Evolutionary conservation across 2,888 invertebrate genomes (phyloP).

Genomic region (Saturnia pavonia): DNA sequence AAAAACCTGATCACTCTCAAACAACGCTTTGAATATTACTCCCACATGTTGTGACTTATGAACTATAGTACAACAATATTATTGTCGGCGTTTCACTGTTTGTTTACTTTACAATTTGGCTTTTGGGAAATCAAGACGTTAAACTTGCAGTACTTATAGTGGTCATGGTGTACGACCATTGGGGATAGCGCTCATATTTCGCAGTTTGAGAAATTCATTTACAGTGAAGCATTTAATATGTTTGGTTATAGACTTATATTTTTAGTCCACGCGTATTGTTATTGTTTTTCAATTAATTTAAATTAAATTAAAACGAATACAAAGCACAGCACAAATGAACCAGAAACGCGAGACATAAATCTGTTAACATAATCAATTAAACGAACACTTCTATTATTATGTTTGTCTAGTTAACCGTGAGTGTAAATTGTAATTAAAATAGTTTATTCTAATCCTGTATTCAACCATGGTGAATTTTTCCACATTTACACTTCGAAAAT

Average conservation of each 20-base stretch:
- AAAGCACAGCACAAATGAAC: constrained; percentile 1
- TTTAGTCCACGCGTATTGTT: not conserved
- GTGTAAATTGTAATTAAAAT: constrained; percentile 66
- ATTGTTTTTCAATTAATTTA: constrained; percentile 3
- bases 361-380: constrained; percentile 25
- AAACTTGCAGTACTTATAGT: constrained; percentile 58
- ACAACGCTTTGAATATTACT: not conserved
- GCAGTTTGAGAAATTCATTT: constrained; percentile 20
- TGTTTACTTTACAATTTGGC: constrained; percentile 67
- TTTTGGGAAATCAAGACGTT: constrained; percentile 73
- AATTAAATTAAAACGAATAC: not conserved
- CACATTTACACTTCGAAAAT: constrained; percentile 50
- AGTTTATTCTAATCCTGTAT: constrained; percentile 59
- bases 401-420: constrained; percentile 51
- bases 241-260: not conserved
- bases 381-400: constrained; percentile 51
- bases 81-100: constrained; percentile 43
- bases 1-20: not conserved
- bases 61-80: constrained; percentile 35
- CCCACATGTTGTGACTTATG: not conserved
- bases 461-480: constrained; percentile 62
- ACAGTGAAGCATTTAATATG: not conserved
- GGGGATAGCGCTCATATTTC: constrained; percentile 35
- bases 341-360: constrained; percentile 11
- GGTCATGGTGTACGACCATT: constrained; percentile 48